Evolutionary conservation across 2,113 vertebrate species (phyloP).

Genomic region (Hippocampus guttulatus): DNA sequence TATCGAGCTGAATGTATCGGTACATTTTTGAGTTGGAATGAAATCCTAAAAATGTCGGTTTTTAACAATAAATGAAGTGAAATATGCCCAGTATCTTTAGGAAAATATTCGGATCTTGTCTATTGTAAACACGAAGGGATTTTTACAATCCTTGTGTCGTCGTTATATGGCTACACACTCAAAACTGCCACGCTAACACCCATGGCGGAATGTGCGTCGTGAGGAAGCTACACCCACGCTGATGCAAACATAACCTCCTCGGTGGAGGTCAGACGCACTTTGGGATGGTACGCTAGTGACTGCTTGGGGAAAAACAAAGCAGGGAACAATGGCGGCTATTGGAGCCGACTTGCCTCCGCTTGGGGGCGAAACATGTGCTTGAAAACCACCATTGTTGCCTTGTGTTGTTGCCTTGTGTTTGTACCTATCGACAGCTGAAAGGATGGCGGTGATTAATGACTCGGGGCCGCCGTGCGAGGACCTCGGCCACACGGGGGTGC

Average conservation of each 20-base stretch:
- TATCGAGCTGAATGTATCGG: too few relatives aligned
- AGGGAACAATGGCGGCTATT: background rate
- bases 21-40: too few relatives aligned
- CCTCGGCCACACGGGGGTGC: background rate
- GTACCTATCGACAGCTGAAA: slow-evolving; percentile 3
- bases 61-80: too few relatives aligned
- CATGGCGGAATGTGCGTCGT: background rate
- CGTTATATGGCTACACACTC: background rate
- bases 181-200: background rate
- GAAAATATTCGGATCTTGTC: too few relatives aligned
- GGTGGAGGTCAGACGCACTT: slow-evolving; percentile 1
- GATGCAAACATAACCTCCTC: slow-evolving; percentile 1
- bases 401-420: slow-evolving; percentile 1
- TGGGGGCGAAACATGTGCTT: slow-evolving; percentile 3
- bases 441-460: slow-evolving; percentile 6
- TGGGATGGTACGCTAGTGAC: background rate
- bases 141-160: background rate
- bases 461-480: slow-evolving; percentile 3
- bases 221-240: background rate
- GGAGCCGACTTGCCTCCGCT: background rate
- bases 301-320: background rate
- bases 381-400: background rate
- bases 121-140: background rate
- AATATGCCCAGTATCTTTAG: too few relatives aligned
- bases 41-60: too few relatives aligned